These are phyloP conservation scores for Zaprionus inermis DNA, from an alignment of 1,140 invertebrate species.

Conservation along the genomic window DNA sequence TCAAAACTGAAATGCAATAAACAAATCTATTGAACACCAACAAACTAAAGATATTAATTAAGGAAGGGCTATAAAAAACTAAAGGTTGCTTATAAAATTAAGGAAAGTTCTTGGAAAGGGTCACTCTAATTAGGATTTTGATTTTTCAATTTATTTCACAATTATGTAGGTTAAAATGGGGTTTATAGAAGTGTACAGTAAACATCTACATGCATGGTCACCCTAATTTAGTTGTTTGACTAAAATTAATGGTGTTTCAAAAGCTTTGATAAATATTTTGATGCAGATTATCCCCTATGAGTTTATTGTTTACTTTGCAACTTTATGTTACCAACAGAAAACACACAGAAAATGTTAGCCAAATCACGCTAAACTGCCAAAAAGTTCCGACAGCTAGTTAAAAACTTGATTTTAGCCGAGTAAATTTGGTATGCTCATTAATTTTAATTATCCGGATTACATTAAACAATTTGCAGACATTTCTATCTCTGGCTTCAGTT, in stretches of 20 bases:
- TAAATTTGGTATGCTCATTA: neutral
- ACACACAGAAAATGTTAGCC: neutral
- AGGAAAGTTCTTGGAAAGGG: neutral
- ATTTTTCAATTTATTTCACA: too few species aligned
- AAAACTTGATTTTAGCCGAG: neutral
- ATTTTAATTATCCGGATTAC: slow-evolving; percentile 7
- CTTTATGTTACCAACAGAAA: neutral
- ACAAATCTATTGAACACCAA: slow-evolving; percentile 79
- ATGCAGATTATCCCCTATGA: neutral
- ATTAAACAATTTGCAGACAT: neutral
- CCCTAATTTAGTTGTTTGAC: neutral
- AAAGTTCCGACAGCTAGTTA: neutral
- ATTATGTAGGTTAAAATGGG: too few species aligned
- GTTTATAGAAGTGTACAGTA: neutral
- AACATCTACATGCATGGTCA: neutral
- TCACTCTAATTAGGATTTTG: neutral
- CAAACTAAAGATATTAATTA: neutral
- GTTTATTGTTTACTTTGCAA: neutral
- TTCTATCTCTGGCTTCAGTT: neutral
- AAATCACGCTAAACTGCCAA: neutral
- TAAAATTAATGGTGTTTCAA: neutral
- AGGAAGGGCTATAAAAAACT: neutral
- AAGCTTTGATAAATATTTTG: too few species aligned
- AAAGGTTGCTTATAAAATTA: too few species aligned
- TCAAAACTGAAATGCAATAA: slow-evolving; percentile 73